Evolutionary conservation across 1,140 invertebrate species (phyloP).

Genomic region (Drosophila parabipectinata): DNA sequence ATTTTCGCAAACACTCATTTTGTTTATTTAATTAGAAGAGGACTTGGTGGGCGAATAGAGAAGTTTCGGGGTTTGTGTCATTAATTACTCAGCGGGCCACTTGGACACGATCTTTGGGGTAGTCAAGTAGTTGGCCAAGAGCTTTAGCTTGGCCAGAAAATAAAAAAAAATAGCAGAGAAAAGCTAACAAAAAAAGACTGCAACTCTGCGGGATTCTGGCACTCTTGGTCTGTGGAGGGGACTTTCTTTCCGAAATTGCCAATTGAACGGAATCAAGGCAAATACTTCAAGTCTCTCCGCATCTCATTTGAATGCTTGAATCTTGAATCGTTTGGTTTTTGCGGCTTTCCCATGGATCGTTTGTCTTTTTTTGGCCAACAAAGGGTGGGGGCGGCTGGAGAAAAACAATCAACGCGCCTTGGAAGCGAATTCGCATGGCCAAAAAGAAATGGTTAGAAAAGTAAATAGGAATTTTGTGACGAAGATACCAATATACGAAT

Average conservation of each 20-base stretch:
- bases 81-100: conserved; percentile 51
- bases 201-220: conserved; percentile 45
- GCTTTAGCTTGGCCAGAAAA: conserved; percentile 6
- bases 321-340: conserved; percentile 37
- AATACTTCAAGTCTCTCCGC: conserved; percentile 50
- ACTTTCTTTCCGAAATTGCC: conserved; percentile 52
- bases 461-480: conserved; percentile 31
- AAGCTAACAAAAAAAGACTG: conserved; percentile 5
- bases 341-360: conserved; percentile 54
- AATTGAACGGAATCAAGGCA: conserved; percentile 52
- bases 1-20: conserved; percentile 38
- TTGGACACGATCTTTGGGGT: conserved; percentile 46
- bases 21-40: conserved; percentile 53
- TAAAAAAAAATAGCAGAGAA: background rate
- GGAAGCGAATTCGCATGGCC: conserved; percentile 47
- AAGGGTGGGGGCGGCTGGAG: conserved; percentile 7
- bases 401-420: conserved; percentile 53
- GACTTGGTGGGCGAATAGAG: conserved; percentile 18
- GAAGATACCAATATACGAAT: background rate
- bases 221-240: conserved; percentile 29
- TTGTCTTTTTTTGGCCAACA: conserved; percentile 46
- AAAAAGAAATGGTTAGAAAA: conserved; percentile 44
- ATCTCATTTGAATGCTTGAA: conserved; percentile 54
- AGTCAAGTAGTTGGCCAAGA: conserved; percentile 43
- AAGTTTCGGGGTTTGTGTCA: conserved; percentile 25